Percentiles rank a stretch among this genome's conserved stretches.
These are phyloP conservation scores for Maccullochella peelii DNA, from an alignment of 2,113 vertebrate genomes.

Conservation along the genomic window DNA sequence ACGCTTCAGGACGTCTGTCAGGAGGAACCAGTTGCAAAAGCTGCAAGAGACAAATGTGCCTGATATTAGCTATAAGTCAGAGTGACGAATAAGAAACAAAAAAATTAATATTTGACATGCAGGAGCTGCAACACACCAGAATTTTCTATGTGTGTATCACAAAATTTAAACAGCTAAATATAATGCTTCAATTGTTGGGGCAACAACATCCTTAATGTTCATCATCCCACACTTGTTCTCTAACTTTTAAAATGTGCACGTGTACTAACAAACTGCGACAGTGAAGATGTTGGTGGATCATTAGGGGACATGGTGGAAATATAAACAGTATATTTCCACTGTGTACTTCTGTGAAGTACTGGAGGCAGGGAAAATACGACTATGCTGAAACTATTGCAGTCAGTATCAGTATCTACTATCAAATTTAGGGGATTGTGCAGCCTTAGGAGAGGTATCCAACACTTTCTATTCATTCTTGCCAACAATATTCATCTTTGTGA, in stretches of 20 bases:
- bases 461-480: neutral
- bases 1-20: conserved; percentile 92
- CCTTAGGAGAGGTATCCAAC: neutral
- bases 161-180: neutral
- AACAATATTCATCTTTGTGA: neutral
- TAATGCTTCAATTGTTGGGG: too few species aligned
- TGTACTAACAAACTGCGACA: neutral
- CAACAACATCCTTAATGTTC: neutral
- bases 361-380: neutral
- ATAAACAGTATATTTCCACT: neutral
- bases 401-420: neutral
- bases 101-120: too few species aligned
- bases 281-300: neutral
- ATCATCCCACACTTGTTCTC: neutral
- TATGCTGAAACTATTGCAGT: neutral
- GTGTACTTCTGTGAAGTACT: neutral
- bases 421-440: neutral
- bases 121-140: neutral
- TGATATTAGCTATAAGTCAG: conserved; percentile 1
- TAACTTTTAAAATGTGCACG: neutral
- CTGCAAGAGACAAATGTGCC: conserved; percentile 73
- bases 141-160: too few species aligned
- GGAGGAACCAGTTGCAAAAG: conserved; percentile 98
- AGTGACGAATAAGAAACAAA: neutral
- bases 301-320: neutral